phyloP scores from a whole-genome alignment of 2,888 invertebrate genomes.

The Microctonus brassicae region DNA sequence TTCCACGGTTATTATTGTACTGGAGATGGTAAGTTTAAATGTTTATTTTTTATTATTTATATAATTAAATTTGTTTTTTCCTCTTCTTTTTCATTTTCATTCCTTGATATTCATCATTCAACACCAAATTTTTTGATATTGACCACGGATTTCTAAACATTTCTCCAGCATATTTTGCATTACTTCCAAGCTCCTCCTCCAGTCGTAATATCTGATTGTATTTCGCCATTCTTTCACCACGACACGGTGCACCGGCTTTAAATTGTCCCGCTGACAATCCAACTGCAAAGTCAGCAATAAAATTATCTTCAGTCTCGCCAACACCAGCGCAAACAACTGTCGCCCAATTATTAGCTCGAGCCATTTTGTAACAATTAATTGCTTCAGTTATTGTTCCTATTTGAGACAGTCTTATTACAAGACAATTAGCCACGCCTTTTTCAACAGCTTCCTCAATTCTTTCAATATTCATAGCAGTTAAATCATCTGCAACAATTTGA shows the following conservation, averaged over 20 bases:
- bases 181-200: conserved; percentile 62
- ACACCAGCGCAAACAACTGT: conserved; percentile 54
- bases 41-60: not conserved
- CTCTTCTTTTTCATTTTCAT: conserved; percentile 13
- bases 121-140: not conserved
- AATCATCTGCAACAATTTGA: conserved; percentile 60
- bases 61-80: not conserved
- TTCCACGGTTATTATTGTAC: conserved; percentile 98
- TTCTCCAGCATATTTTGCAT: conserved; percentile 58
- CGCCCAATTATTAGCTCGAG: conserved; percentile 56
- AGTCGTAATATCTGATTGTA: conserved; percentile 65
- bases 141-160: conserved; percentile 51
- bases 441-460: conserved; percentile 61
- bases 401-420: conserved; percentile 58
- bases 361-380: conserved; percentile 57
- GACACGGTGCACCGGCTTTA: conserved; percentile 62
- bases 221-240: conserved; percentile 58
- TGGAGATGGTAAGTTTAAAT: conserved; percentile 85
- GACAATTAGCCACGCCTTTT: conserved; percentile 55
- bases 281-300: conserved; percentile 61
- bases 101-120: not conserved
- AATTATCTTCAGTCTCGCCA: conserved; percentile 63
- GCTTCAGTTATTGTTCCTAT: conserved; percentile 62
- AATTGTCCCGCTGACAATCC: conserved; percentile 60
- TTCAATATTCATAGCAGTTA: conserved; percentile 59